These are phyloP conservation scores for Platerodrilus igneus DNA, from an alignment of 2,888 invertebrate species.

Conservation along the genomic window DNA sequence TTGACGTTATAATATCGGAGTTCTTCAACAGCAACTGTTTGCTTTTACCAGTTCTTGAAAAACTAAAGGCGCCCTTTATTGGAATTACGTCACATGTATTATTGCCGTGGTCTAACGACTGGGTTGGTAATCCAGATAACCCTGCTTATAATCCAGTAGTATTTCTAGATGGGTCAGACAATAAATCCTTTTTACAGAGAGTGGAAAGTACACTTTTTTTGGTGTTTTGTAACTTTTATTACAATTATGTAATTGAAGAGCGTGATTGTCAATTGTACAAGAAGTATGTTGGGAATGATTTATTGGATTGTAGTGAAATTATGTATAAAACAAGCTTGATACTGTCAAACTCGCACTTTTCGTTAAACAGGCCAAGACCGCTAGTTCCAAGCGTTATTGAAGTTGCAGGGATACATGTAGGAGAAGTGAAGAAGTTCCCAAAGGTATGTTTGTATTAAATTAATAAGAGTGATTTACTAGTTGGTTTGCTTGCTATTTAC, in stretches of 20 bases:
- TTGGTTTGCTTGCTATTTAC: not conserved
- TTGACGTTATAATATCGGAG: constrained; percentile 65
- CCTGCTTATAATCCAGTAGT: constrained; percentile 47
- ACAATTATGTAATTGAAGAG: constrained; percentile 7
- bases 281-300: constrained; percentile 31
- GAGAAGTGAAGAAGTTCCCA: constrained; percentile 34
- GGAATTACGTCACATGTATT: constrained; percentile 50
- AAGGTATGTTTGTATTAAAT: constrained; percentile 27
- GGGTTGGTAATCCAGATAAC: constrained; percentile 49
- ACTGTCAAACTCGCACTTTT: constrained; percentile 50
- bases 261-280: constrained; percentile 21
- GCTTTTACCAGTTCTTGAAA: constrained; percentile 55
- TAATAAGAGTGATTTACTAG: not conserved
- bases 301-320: constrained; percentile 39
- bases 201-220: constrained; percentile 30
- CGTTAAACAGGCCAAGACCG: constrained; percentile 47
- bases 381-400: constrained; percentile 50
- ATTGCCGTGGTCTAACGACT: constrained; percentile 47
- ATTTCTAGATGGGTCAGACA: constrained; percentile 38
- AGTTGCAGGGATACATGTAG: constrained; percentile 53
- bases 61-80: constrained; percentile 54
- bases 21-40: constrained; percentile 70
- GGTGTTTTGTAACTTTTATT: constrained; percentile 8
- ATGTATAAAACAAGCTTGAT: constrained; percentile 48
- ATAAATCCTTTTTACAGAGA: constrained; percentile 31